These are phyloP conservation scores for Anser cygnoides DNA, from an alignment of 2,113 vertebrate genomes.

Conservation along the genomic window DNA sequence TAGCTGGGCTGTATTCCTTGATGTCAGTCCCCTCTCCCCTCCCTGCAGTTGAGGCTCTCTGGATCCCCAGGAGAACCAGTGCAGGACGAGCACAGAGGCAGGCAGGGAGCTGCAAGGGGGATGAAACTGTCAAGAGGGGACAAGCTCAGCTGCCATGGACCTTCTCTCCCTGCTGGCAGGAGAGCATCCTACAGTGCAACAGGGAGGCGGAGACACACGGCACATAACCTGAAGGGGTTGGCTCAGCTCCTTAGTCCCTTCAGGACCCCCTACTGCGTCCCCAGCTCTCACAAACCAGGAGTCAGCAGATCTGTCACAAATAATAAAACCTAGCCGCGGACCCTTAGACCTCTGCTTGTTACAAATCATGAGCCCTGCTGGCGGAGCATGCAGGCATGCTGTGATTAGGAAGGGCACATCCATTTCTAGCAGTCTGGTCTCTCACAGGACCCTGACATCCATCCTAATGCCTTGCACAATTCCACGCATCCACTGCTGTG, in stretches of 20 bases:
- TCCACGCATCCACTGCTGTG: neutral
- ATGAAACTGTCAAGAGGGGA: neutral
- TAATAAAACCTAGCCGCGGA: neutral
- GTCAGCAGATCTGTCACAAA: constrained; percentile 39
- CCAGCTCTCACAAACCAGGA: neutral
- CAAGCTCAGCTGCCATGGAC: neutral
- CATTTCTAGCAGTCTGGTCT: neutral
- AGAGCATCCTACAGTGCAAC: neutral
- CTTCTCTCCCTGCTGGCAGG: neutral
- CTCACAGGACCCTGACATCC: fast-evolving
- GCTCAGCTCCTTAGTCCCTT: neutral
- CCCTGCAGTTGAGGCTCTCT: neutral
- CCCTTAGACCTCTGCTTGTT: neutral
- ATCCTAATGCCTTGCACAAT: fast-evolving
- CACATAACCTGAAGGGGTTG: fast-evolving
- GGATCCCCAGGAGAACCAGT: neutral
- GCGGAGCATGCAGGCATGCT: neutral
- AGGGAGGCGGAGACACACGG: neutral
- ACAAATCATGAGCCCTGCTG: neutral
- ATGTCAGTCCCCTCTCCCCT: neutral
- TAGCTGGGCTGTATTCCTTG: neutral
- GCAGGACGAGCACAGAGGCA: neutral
- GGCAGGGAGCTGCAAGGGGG: neutral
- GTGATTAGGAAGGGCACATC: neutral
- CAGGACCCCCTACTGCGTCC: neutral